Conservation (phyloP, 2,113 vertebrate genomes). For the Trematocara marginatum region DNA sequence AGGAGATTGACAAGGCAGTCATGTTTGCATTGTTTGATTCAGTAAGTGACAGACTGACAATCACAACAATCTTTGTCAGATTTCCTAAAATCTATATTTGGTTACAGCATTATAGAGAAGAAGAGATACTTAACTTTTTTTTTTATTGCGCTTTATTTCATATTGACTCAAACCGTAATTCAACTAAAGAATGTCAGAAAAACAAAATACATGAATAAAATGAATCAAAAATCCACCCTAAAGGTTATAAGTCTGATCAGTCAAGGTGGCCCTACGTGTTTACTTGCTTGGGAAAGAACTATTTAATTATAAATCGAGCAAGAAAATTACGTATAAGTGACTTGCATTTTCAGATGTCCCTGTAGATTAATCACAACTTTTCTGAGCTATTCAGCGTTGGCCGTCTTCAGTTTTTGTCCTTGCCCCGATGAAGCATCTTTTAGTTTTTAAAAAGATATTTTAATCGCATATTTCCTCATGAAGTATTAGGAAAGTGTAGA, state of each 20-base stretch:
- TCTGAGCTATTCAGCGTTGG: not conserved
- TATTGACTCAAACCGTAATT: not conserved
- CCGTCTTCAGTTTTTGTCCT: not conserved
- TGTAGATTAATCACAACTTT: not conserved
- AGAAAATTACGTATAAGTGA: not conserved
- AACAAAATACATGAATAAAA: fast-evolving
- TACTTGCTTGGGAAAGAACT: not conserved
- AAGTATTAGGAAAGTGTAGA: not conserved
- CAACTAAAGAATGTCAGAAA: not conserved
- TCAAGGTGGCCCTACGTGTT: not conserved
- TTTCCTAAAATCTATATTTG: not conserved
- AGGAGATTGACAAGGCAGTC: not conserved
- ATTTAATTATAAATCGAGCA: not conserved
- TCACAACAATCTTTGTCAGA: not conserved
- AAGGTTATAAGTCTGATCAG: not conserved
- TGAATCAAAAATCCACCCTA: not conserved
- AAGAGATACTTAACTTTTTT: not conserved
- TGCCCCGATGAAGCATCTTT: not conserved
- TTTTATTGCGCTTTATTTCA: not conserved
- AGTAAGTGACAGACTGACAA: not conserved
- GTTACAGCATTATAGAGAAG: not conserved
- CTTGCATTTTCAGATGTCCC: not conserved
- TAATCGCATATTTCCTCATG: not conserved
- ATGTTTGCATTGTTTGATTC: not conserved
- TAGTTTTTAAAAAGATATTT: not conserved